Conservation (phyloP, 2,888 invertebrate species). For the Drosophila rubida region DNA sequence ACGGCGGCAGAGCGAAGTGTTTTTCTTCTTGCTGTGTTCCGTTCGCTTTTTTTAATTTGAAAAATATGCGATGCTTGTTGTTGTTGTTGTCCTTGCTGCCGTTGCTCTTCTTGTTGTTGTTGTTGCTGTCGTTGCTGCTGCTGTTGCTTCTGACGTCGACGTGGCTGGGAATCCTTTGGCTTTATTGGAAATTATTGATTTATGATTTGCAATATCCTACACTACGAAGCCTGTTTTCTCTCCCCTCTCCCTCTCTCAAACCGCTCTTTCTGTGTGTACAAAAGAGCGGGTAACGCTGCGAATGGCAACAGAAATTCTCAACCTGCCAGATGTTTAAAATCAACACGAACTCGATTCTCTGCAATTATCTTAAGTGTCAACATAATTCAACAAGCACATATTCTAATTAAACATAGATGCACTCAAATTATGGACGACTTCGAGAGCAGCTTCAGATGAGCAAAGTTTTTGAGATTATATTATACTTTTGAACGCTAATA, state of each 20-base stretch:
- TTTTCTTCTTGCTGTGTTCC: constrained; percentile 43
- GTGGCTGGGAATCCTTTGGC: constrained; percentile 63
- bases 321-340: neutral
- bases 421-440: no score
- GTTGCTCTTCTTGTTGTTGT: constrained; percentile 20
- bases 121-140: constrained; percentile 17
- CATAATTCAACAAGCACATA: no score
- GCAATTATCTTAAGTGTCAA: neutral
- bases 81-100: constrained; percentile 23
- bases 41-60: constrained; percentile 47
- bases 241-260: neutral
- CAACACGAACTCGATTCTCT: neutral
- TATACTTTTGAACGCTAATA: no score
- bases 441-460: no score
- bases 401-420: neutral
- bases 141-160: constrained; percentile 31
- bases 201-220: constrained; percentile 58
- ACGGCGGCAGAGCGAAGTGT: constrained; percentile 52
- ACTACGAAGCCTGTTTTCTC: neutral
- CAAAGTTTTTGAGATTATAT: no score
- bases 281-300: neutral
- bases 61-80: constrained; percentile 78
- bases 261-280: neutral
- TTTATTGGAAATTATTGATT: constrained; percentile 71
- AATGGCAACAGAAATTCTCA: neutral